Conservation (phyloP, 2,888 invertebrate species). For the Branchipolynoe longqiensis region DNA sequence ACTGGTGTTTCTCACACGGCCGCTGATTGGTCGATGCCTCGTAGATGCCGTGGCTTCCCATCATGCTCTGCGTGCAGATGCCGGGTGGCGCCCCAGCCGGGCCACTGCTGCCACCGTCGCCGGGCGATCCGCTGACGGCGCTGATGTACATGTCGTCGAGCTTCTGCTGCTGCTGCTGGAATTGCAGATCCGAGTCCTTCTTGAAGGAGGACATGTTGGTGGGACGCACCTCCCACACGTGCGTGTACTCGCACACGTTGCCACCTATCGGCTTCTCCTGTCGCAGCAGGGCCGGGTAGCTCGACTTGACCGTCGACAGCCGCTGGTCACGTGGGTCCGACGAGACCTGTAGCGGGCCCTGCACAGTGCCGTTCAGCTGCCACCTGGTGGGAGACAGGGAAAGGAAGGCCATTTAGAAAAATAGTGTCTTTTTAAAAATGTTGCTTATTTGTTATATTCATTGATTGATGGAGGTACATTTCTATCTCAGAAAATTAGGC, state of each 20-base stretch:
- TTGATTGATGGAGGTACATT: no score
- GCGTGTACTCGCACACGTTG: slow-evolving; percentile 60
- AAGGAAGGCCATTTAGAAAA: not conserved
- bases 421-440: not conserved
- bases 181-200: slow-evolving; percentile 47
- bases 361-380: not conserved
- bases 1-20: slow-evolving; percentile 51
- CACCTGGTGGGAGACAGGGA: slow-evolving; percentile 34
- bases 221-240: slow-evolving; percentile 59
- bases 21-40: slow-evolving; percentile 37
- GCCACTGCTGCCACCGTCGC: not conserved
- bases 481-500: no score
- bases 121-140: not conserved
- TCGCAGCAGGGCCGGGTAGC: slow-evolving; percentile 52
- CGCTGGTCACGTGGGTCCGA: slow-evolving; percentile 39
- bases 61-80: slow-evolving; percentile 52
- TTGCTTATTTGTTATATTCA: no score
- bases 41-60: slow-evolving; percentile 48
- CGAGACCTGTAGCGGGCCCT: not conserved
- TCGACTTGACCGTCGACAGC: not conserved
- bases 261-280: slow-evolving; percentile 58
- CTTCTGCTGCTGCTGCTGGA: no score
- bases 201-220: slow-evolving; percentile 51
- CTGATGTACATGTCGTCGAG: slow-evolving; percentile 31
- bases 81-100: no score